Conservation (phyloP, 2,113 vertebrate species). For the Oreocharis arfaki region DNA sequence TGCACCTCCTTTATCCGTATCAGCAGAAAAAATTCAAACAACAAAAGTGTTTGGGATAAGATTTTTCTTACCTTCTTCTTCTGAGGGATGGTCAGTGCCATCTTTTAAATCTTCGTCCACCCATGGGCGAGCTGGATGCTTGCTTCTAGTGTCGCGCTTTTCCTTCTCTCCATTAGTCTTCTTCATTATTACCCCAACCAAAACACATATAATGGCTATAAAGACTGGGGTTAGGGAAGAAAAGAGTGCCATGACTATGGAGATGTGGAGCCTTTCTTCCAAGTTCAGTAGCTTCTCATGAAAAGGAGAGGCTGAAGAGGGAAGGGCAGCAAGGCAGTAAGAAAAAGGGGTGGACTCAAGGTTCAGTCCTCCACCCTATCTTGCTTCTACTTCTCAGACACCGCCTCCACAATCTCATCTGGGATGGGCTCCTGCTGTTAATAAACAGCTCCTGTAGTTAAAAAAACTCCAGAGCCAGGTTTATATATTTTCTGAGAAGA, state of each 20-base stretch:
- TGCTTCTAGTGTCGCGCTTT: not conserved
- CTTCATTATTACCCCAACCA: constrained; percentile 76
- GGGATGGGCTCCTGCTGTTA: not conserved
- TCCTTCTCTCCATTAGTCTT: not conserved
- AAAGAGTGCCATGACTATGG: constrained; percentile 72
- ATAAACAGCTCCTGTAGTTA: not conserved
- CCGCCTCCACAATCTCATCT: not conserved
- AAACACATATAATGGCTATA: constrained; percentile 78
- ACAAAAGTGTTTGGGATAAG: not conserved
- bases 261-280: not conserved
- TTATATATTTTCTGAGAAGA: not conserved
- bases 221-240: constrained; percentile 81
- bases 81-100: constrained; percentile 63
- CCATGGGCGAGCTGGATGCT: constrained; percentile 69
- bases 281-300: not conserved
- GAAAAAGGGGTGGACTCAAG: not conserved
- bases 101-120: constrained; percentile 85
- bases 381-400: not conserved
- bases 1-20: not conserved
- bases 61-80: constrained; percentile 71
- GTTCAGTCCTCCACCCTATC: not conserved
- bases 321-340: not conserved
- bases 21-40: not conserved
- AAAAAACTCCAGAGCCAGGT: not conserved
- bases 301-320: not conserved